A percentile compares a stretch with the other conserved stretches of the same genome.
Conservation (phyloP, 2,797 vertebrate species). For the Aphelocoma californica region DNA sequence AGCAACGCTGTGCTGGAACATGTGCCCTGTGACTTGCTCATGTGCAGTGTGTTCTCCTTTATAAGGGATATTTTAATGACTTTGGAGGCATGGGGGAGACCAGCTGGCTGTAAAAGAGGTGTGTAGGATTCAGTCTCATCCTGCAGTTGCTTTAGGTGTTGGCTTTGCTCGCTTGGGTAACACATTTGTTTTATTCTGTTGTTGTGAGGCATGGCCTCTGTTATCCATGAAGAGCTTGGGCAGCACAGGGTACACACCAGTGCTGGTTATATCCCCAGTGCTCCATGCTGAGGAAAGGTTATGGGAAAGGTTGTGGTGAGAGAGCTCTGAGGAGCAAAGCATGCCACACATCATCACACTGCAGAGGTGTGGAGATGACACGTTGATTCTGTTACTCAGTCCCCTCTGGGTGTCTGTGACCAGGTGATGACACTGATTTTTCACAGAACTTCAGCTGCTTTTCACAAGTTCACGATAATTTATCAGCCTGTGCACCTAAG, state of each 20-base stretch:
- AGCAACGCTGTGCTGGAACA: fast-evolving
- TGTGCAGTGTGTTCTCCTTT: neutral
- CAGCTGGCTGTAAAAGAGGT: neutral
- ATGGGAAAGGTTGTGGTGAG: neutral
- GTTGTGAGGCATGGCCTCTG: neutral
- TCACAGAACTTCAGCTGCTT: neutral
- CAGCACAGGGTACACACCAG: neutral
- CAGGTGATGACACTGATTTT: slow-evolving; percentile 6
- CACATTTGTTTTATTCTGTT: neutral
- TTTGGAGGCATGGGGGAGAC: neutral
- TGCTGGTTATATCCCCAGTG: fast-evolving
- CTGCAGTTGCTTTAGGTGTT: neutral
- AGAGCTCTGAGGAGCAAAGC: neutral
- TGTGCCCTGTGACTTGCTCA: neutral
- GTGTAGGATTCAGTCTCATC: neutral
- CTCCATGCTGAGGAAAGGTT: neutral
- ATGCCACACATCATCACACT: neutral
- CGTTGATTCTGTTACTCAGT: neutral
- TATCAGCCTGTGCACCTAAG: neutral
- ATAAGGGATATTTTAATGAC: neutral
- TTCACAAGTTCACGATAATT: neutral
- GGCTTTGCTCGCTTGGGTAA: neutral
- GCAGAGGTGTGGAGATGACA: neutral
- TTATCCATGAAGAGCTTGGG: neutral
- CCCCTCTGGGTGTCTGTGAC: neutral